Evolutionary conservation across 2,113 vertebrate species (phyloP).

Genomic region (Hippotragus niger): DNA sequence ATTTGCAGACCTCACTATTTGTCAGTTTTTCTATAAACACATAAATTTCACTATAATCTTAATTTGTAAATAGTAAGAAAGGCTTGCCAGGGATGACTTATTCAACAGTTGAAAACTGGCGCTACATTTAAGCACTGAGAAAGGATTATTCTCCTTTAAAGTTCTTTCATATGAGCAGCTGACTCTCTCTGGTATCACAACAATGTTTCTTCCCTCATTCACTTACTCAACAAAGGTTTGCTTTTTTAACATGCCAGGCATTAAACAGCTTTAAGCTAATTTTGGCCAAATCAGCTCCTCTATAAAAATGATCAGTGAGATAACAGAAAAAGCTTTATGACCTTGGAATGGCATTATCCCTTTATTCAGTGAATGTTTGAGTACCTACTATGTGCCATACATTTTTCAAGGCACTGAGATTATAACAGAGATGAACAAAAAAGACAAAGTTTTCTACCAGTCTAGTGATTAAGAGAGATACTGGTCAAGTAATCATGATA

Average conservation of each 20-base stretch:
- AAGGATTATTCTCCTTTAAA: slow-evolving; percentile 9
- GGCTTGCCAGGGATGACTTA: not conserved
- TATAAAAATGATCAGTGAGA: not conserved
- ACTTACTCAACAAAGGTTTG: not conserved
- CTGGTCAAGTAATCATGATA: not conserved
- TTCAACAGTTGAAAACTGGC: not conserved
- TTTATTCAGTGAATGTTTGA: not conserved
- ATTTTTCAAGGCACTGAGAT: not conserved
- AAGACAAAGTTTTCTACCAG: not conserved
- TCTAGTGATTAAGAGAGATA: not conserved
- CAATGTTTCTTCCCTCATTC: not conserved
- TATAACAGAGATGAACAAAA: not conserved
- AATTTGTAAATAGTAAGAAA: slow-evolving; percentile 37
- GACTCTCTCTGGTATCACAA: not conserved
- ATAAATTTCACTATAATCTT: not conserved
- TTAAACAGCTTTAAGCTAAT: not conserved
- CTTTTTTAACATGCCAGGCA: not conserved
- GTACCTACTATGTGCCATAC: not conserved
- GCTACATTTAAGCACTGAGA: not conserved
- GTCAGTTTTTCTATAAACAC: slow-evolving; percentile 15
- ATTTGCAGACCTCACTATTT: slow-evolving; percentile 43
- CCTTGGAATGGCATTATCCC: not conserved
- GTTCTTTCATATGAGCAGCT: not conserved
- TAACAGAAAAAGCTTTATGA: not conserved
- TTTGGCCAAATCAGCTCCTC: not conserved